Conservation (phyloP, 2,113 vertebrate genomes). For the Calonectris borealis region DNA sequence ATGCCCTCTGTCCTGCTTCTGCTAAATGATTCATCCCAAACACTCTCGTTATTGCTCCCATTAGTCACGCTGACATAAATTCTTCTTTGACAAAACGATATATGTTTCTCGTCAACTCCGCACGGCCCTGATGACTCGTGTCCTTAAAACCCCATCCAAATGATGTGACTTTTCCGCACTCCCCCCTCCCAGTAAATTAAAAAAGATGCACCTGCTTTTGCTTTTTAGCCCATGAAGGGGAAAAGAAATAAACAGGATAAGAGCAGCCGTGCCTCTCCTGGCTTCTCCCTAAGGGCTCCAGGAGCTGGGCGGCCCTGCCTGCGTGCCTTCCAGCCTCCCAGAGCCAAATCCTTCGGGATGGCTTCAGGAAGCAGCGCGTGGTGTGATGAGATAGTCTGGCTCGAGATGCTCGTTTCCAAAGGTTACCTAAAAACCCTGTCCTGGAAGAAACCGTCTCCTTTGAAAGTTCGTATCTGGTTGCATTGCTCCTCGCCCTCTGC, state of each 20-base stretch:
- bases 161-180: not conserved
- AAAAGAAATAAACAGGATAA: not conserved
- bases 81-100: not conserved
- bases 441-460: not conserved
- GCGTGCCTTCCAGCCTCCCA: accelerated
- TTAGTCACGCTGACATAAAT: not conserved
- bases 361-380: not conserved
- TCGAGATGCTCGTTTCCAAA: not conserved
- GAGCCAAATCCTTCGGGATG: not conserved
- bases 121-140: not conserved
- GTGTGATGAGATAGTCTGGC: not conserved
- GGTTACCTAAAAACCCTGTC: not conserved
- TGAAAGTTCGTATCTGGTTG: not conserved
- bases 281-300: not conserved
- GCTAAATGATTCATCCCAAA: not conserved
- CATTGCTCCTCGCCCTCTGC: not conserved
- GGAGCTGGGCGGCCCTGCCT: not conserved
- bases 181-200: not conserved
- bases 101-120: not conserved
- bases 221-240: not conserved
- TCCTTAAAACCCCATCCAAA: not conserved
- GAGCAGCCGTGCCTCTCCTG: not conserved
- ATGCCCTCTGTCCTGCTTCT: not conserved
- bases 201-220: not conserved
- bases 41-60: not conserved